These are phyloP conservation scores for Adelognathus sp. DNA, from an alignment of 2,888 invertebrate genomes.

Conservation along the genomic window DNA sequence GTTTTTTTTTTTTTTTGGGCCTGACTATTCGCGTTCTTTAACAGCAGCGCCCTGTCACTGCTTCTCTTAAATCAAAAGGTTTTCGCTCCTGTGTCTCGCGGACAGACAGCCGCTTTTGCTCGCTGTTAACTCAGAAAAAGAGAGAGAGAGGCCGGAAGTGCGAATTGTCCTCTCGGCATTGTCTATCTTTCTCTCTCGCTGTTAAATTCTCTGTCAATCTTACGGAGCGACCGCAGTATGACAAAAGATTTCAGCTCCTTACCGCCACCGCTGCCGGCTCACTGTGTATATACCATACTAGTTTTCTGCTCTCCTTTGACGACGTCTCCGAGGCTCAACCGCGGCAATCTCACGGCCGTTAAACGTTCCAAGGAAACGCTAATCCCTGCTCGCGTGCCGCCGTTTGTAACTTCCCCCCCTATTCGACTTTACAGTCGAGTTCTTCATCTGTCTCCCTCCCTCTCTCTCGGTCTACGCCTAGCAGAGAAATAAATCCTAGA, in stretches of 20 bases:
- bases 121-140: not conserved
- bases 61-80: constrained; percentile 49
- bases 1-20: not conserved
- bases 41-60: constrained; percentile 12
- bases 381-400: constrained; percentile 46
- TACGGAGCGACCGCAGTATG: constrained; percentile 16
- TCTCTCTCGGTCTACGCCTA: constrained; percentile 11
- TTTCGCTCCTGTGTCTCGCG: constrained; percentile 23
- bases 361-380: constrained; percentile 57
- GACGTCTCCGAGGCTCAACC: constrained; percentile 18
- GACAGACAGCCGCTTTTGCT: not conserved
- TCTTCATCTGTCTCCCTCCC: not conserved
- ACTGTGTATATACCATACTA: constrained; percentile 40
- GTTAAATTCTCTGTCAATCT: not conserved
- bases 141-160: constrained; percentile 56
- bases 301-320: constrained; percentile 55
- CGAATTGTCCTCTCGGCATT: constrained; percentile 56
- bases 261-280: constrained; percentile 2
- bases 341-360: constrained; percentile 67
- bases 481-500: constrained; percentile 48
- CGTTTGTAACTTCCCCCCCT: not conserved
- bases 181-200: not conserved
- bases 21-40: not conserved
- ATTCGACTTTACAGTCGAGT: constrained; percentile 29
- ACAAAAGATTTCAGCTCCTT: constrained; percentile 11